Conservation (phyloP, 2,888 invertebrate species). For the Sinhomidia bicolor region DNA sequence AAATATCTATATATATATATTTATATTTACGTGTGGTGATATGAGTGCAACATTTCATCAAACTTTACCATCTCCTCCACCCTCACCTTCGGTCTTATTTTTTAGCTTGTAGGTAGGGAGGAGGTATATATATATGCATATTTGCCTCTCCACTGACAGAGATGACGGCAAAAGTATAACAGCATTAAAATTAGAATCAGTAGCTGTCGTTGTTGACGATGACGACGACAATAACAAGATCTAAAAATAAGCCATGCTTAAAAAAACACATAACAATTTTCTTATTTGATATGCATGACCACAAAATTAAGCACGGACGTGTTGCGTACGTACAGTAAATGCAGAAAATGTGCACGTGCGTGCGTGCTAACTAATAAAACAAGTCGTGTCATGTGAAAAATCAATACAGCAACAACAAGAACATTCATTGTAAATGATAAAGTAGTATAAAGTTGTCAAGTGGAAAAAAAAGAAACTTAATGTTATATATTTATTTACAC, state of each 20-base stretch:
- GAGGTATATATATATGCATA: not conserved
- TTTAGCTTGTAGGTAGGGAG: not conserved
- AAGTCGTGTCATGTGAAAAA: constrained; percentile 23
- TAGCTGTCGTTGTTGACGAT: too few relatives aligned
- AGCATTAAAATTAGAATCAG: not conserved
- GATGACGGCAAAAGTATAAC: not conserved
- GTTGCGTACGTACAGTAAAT: not conserved
- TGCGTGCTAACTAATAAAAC: not conserved
- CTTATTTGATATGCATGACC: constrained; percentile 21
- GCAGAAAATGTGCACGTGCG: constrained; percentile 4
- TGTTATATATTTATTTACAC: constrained; percentile 22
- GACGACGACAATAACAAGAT: not conserved
- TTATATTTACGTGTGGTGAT: too few relatives aligned
- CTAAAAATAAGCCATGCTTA: constrained; percentile 8
- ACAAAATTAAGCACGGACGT: constrained; percentile 29
- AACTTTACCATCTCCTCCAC: constrained; percentile 1
- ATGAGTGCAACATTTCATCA: not conserved
- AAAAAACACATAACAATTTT: not conserved
- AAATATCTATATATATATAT: too few relatives aligned
- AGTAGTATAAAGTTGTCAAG: constrained; percentile 44
- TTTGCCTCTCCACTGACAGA: not conserved
- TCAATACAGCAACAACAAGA: constrained; percentile 2
- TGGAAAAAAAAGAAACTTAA: not conserved
- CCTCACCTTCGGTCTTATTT: not conserved
- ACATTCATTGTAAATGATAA: constrained; percentile 36